Conservation (phyloP, 2,113 vertebrate genomes). For the Callithrix jacchus region DNA sequence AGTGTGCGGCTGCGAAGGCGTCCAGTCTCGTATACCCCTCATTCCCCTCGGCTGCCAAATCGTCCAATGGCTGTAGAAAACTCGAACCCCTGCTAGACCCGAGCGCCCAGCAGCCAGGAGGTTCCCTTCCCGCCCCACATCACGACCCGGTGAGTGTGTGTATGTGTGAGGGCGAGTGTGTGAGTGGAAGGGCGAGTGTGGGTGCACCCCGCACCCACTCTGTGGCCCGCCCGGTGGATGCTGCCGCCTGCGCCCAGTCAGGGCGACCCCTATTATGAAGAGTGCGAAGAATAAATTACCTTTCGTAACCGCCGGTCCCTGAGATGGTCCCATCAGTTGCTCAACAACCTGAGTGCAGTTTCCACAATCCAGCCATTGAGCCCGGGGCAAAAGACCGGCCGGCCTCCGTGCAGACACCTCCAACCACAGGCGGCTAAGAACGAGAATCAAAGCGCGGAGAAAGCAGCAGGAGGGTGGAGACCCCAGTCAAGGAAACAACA, state of each 20-base stretch:
- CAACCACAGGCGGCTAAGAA: neutral
- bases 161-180: constrained; percentile 31
- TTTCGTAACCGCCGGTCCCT: constrained; percentile 76
- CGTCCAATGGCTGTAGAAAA: neutral
- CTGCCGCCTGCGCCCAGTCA: neutral
- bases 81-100: constrained; percentile 41
- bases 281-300: constrained; percentile 78
- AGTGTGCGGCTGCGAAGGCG: neutral
- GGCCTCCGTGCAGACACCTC: constrained; percentile 27
- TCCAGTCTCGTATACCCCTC: neutral
- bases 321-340: constrained; percentile 80
- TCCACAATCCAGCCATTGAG: constrained; percentile 82
- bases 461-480: constrained; percentile 59
- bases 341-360: constrained; percentile 83
- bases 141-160: constrained; percentile 38
- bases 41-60: neutral
- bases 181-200: constrained; percentile 14
- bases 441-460: neutral
- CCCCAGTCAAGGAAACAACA: constrained; percentile 40
- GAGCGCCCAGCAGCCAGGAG: constrained; percentile 52
- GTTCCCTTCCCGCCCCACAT: constrained; percentile 49
- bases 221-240: constrained; percentile 28
- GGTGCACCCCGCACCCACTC: constrained; percentile 45
- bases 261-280: constrained; percentile 30
- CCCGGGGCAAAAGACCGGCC: neutral